Conservation (phyloP, 1,140 invertebrate species). For the Leptonema lineaticorne region DNA sequence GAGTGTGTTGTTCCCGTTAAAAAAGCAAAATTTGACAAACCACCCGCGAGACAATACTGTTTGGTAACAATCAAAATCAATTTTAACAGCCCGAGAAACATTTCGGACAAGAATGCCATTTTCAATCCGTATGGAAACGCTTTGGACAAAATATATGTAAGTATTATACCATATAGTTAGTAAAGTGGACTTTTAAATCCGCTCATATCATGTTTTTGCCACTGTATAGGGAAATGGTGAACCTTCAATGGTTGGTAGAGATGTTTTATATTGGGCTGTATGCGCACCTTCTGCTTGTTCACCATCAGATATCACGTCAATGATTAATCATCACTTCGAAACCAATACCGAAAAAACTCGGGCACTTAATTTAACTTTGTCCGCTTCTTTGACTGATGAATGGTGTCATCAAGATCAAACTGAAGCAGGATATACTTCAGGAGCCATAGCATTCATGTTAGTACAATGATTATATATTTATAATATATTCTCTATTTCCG, state of each 20-base stretch:
- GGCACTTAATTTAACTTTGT: not conserved
- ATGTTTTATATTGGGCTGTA: constrained; percentile 3
- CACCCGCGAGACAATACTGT: constrained; percentile 44
- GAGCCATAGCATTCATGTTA: constrained; percentile 15
- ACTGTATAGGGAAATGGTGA: constrained; percentile 11
- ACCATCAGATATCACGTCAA: not conserved
- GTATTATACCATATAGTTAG: not conserved
- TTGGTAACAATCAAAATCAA: constrained; percentile 36
- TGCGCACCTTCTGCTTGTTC: constrained; percentile 6
- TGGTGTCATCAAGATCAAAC: constrained; percentile 2
- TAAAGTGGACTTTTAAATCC: not conserved
- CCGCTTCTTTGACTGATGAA: not conserved
- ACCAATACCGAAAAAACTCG: not conserved
- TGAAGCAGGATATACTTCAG: not conserved
- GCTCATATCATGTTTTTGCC: not conserved
- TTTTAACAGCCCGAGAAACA: not conserved
- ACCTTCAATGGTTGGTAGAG: not conserved
- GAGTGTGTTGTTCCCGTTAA: constrained; percentile 44
- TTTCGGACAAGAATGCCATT: not conserved
- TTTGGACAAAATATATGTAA: constrained; percentile 14
- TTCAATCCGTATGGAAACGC: constrained; percentile 6
- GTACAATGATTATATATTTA: constrained; percentile 1
- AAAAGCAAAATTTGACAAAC: not conserved
- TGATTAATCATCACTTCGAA: constrained; percentile 14
- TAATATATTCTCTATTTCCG: too few species aligned